Evolutionary conservation across 2,888 invertebrate species (phyloP).

Genomic region (Rotaria magnacalcarata): DNA sequence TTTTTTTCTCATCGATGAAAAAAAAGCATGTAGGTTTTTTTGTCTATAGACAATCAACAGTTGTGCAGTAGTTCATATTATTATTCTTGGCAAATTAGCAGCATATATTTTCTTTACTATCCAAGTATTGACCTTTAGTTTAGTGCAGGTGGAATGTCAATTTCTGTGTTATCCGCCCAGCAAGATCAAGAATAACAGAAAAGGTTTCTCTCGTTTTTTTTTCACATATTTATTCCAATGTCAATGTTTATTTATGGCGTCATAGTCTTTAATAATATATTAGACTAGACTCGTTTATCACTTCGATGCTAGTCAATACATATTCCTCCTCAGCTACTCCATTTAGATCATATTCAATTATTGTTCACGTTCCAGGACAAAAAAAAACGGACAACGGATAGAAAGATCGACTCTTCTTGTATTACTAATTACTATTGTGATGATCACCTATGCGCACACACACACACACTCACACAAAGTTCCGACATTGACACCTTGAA

Average conservation of each 20-base stretch:
- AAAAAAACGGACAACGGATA: neutral
- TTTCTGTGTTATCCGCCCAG: neutral
- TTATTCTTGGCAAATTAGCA: conserved; percentile 17
- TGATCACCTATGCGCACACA: too few relatives aligned
- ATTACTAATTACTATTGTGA: neutral
- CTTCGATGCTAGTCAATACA: neutral
- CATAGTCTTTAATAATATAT: neutral
- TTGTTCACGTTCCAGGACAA: conserved; percentile 4
- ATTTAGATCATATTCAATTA: conserved; percentile 20
- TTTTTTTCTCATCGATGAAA: neutral
- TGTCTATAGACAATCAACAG: neutral
- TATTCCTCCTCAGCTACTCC: conserved; percentile 9
- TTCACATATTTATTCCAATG: conserved; percentile 28
- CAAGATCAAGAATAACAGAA: neutral
- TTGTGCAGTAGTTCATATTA: neutral
- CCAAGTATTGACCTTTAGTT: conserved; percentile 12
- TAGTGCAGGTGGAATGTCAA: conserved; percentile 31
- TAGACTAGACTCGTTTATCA: conserved; percentile 29
- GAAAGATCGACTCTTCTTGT: neutral
- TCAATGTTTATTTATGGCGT: conserved; percentile 20
- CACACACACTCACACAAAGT: neutral
- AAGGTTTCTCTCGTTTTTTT: neutral
- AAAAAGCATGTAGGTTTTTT: neutral
- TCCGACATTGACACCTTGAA: conserved; percentile 9
- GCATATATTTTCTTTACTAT: conserved; percentile 15